phyloP scores from a whole-genome alignment of 2,888 invertebrate species.

The Drosophila robusta region DNA sequence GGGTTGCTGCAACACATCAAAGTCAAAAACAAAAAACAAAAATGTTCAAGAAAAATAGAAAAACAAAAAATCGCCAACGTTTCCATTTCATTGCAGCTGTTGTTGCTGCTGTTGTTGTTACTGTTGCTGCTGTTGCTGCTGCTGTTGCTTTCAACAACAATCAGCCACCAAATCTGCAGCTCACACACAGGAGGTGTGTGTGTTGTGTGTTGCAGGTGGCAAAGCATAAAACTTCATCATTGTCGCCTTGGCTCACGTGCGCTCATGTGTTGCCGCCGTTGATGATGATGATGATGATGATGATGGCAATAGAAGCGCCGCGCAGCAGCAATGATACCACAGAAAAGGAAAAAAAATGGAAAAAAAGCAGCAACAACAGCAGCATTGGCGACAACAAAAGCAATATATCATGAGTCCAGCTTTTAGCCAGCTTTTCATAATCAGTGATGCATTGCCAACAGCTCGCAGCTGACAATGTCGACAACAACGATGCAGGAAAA shows the following conservation, averaged over 20 bases:
- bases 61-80: constrained; percentile 56
- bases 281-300: constrained; percentile 34
- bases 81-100: constrained; percentile 73
- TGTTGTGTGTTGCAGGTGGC: constrained; percentile 67
- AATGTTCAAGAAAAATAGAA: constrained; percentile 14
- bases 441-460: constrained; percentile 81
- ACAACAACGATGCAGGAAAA: constrained; percentile 53
- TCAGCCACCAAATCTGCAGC: constrained; percentile 43
- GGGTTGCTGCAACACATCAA: constrained; percentile 36
- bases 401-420: constrained; percentile 80
- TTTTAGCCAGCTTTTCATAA: constrained; percentile 81
- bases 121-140: constrained; percentile 27
- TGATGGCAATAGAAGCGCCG: constrained; percentile 66
- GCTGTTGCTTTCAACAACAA: constrained; percentile 45
- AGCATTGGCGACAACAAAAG: constrained; percentile 55
- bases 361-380: constrained; percentile 28
- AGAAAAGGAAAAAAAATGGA: constrained; percentile 52
- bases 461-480: constrained; percentile 69
- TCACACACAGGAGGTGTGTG: neutral
- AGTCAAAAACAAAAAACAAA: constrained; percentile 37
- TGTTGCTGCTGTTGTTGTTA: constrained; percentile 35
- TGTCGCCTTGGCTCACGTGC: constrained; percentile 74
- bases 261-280: constrained; percentile 38
- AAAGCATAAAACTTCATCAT: constrained; percentile 81
- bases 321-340: constrained; percentile 70